Base-by-base conservation (phyloP, 1,140 invertebrate species). In the Drosophila leontia region DNA sequence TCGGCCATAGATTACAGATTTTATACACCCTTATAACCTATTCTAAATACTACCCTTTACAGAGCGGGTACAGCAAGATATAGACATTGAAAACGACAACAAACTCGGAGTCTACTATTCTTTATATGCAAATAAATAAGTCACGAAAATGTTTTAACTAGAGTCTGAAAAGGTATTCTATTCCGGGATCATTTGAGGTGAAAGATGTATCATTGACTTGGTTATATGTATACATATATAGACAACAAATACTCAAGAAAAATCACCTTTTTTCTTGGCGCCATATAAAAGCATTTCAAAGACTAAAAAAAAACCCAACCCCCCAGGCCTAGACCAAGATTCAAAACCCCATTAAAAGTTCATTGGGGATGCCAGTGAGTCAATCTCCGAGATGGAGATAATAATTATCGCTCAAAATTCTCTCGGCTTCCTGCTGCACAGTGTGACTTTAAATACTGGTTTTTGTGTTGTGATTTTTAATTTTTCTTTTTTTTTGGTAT, bases 311-410 rank as follows among this genome's bases (percentile, higher is more conserved):
- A 61, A 67, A 41, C 26, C 26, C 26, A 7, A 29, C 35, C 65
- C 42, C 42, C 35, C 29, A 19, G 51, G 23, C 23, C 17, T 4
- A 23, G 7, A 39, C 19, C 19, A 37, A 55, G 35, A 39, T 23
- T 8, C 17, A 9, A 1, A 37, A 37, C 15, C 34, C 15, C 62
- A 59, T 65, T 29, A 35, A 45, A n/a, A 19, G 35, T 26, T 50
- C 19, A 51, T 34, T 29, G 69, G 68, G 67, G 55, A 72, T 50
- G 53, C 67, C 69, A 71, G 67, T 72, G 69, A 72, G 53, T 72
- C 67, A 71, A 19, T 51, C 35, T 48, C 32, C 23, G 35, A 26
- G 35, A 12, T 47, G 6, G 13, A 53, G 29, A 42, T 37, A 59
- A 59, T 50, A 13, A 48, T 65, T 34, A 61, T 50, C 26, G 11